Evolutionary conservation across 2,888 invertebrate species (phyloP), one percentile per base, ranked within the genome.

Genomic region (Tanaodytes sp.): DNA sequence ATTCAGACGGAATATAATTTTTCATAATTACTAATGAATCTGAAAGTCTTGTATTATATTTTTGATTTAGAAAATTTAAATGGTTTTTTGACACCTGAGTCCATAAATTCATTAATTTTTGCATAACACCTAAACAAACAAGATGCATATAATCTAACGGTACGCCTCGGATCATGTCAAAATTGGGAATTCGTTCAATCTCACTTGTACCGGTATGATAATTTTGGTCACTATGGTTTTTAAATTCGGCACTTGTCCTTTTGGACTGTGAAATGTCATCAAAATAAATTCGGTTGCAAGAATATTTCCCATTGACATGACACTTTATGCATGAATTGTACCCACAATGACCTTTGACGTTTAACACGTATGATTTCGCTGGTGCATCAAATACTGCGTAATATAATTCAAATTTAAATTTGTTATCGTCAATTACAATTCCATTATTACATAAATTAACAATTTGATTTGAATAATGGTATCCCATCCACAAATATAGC

Each of bases 271-370:
- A 39, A 2, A 59, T 48, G 14, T 64, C 1, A 11, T 52, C 40
- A 65, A 74, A 73, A 70, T 55, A 72, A 2, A 72, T 45, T 1
- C 66, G 54, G 20, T 49, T 51, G n/a, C 63, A 36, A 15, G 37
- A 18, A 37, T 45, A 55, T 8, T 49, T 37, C 15, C 73, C 75
- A 36, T 71, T 61, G 40, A 57, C 12, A 40, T 51, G 48, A 57
- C 74, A 76, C 43, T 73, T 76, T 19, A 71, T 64, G 51, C 73
- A 76, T 20, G 65, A 65, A 30, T 42, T n/a, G n/a, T n/a, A n/a
- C n/a, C n/a, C n/a, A n/a, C n/a, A n/a, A n/a, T n/a, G n/a, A n/a
- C n/a, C n/a, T n/a, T n/a, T n/a, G n/a, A n/a, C n/a, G n/a, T n/a
- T n/a, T n/a, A n/a, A n/a, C n/a, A n/a, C n/a, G n/a, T 37, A 68